phyloP scores from a whole-genome alignment of 2,797 vertebrate genomes.

The Brachyalestes nurse region DNA sequence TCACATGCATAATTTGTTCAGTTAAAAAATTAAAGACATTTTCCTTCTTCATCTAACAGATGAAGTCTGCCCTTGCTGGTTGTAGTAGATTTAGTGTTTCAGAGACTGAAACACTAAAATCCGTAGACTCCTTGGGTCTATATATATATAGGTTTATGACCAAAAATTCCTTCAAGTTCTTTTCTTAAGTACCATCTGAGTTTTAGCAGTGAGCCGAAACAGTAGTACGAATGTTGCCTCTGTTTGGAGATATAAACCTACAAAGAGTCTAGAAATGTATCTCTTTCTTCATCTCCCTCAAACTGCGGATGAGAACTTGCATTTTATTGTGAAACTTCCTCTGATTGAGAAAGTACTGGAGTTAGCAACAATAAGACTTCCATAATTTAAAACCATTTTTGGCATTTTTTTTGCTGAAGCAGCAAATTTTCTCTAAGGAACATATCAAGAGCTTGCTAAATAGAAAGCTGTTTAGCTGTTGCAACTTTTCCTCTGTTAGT shows the following conservation, averaged over 20 bases:
- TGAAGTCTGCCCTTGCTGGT: slow-evolving; percentile 21
- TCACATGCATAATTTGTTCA: slow-evolving; percentile 48
- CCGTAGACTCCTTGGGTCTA: no score
- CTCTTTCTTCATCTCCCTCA: slow-evolving; percentile 13
- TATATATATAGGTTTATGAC: neutral
- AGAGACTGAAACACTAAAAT: neutral
- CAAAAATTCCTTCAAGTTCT: neutral
- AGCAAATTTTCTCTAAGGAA: slow-evolving; percentile 20
- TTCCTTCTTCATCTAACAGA: slow-evolving; percentile 32
- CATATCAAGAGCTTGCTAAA: neutral
- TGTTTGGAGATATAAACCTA: neutral
- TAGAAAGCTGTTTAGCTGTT: neutral
- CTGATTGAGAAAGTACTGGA: slow-evolving; percentile 53
- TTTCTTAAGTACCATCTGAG: neutral
- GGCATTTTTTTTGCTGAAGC: slow-evolving; percentile 41
- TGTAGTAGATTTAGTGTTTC: slow-evolving; percentile 31
- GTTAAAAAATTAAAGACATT: slow-evolving; percentile 45
- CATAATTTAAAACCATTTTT: slow-evolving; percentile 34
- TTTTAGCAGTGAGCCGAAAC: neutral
- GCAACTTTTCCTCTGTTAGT: neutral
- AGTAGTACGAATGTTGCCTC: neutral
- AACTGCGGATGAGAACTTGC: slow-evolving; percentile 30
- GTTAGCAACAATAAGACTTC: slow-evolving; percentile 36
- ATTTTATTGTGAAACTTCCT: slow-evolving; percentile 57
- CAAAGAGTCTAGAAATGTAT: neutral